phyloP scores from a whole-genome alignment of 1,140 invertebrate genomes.

The Pomacea maculata region DNA sequence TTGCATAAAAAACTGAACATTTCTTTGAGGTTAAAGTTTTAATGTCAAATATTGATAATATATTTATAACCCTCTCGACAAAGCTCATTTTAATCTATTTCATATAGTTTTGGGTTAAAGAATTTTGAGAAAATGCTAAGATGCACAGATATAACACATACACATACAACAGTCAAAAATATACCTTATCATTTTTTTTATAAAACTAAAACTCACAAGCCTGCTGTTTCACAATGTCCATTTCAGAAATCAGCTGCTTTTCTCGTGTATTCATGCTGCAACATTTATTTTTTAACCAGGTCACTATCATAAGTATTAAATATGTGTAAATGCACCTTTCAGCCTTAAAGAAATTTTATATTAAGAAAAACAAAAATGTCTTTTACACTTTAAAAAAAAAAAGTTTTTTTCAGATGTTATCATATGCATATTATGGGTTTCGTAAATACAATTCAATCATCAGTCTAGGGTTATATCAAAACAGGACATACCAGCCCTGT shows the following conservation, averaged over 20 bases:
- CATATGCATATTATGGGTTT: not conserved
- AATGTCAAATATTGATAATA: too few relatives aligned
- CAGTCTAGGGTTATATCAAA: not conserved
- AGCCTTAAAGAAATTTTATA: too few relatives aligned
- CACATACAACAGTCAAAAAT: not conserved
- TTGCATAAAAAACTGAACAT: too few relatives aligned
- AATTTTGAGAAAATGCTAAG: too few relatives aligned
- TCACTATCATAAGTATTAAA: too few relatives aligned
- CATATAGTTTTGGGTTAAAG: too few relatives aligned
- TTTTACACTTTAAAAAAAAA: not conserved
- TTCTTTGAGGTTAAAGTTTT: too few relatives aligned
- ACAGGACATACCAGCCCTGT: not conserved
- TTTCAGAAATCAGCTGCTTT: conserved; percentile 40
- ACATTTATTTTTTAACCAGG: not conserved
- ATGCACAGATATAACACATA: not conserved
- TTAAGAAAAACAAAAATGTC: not conserved
- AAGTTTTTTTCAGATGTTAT: not conserved
- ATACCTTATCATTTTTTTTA: not conserved
- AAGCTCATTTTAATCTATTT: too few relatives aligned
- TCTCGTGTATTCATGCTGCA: conserved; percentile 52
- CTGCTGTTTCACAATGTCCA: conserved; percentile 50
- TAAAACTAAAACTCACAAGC: conserved; percentile 44
- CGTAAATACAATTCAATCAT: not conserved
- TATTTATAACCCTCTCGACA: too few relatives aligned
- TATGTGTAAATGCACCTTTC: too few relatives aligned